These are phyloP conservation scores for Zele albiditarsus DNA, from an alignment of 2,888 invertebrate genomes.

Conservation along the genomic window DNA sequence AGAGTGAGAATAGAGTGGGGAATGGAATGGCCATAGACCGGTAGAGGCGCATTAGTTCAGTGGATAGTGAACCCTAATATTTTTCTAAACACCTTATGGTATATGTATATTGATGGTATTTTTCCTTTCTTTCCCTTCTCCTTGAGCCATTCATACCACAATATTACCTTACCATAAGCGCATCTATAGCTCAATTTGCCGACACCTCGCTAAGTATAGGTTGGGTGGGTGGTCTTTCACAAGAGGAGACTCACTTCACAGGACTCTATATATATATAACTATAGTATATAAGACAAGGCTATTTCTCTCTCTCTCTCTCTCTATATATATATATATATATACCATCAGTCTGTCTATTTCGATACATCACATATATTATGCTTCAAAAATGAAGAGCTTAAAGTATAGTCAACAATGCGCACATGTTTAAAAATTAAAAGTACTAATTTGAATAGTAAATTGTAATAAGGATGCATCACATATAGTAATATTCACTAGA, in stretches of 20 bases:
- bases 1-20: constrained; percentile 40
- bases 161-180: constrained; percentile 65
- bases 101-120: constrained; percentile 5
- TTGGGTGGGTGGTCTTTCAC: constrained; percentile 68
- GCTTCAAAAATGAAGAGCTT: no score
- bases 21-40: constrained; percentile 36
- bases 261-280: constrained; percentile 14
- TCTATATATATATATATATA: constrained; percentile 3
- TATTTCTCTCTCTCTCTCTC: constrained; percentile 7
- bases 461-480: no score
- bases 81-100: constrained; percentile 21
- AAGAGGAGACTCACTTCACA: constrained; percentile 32
- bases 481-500: no score
- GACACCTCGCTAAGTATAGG: constrained; percentile 74
- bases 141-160: constrained; percentile 42
- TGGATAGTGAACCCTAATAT: constrained; percentile 12
- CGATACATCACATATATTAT: no score
- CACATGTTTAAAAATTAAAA: no score
- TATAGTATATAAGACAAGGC: not conserved
- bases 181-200: constrained; percentile 73
- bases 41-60: not conserved
- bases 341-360: no score
- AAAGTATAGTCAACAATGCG: no score
- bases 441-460: no score
- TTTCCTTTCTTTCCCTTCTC: constrained; percentile 11